Base-by-base conservation (phyloP, 1,140 invertebrate species). In the Drosophila jambulina region DNA sequence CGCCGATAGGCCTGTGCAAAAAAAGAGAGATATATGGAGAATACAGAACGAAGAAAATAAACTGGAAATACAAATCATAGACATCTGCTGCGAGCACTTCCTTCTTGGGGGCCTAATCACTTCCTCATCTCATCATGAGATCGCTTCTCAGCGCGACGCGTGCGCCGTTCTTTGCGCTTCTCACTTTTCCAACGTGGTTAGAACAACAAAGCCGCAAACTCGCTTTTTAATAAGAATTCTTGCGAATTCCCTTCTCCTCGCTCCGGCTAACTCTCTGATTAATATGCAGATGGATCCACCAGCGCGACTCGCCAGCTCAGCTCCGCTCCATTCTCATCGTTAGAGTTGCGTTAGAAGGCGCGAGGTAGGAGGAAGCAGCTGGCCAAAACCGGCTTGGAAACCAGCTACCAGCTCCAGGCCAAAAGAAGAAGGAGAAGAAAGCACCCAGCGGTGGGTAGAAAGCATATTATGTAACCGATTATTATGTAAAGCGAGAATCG, bases 211-310 rank as follows among this genome's bases (percentile, higher is more conserved):
- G 74, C 65, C 67, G 65, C 63, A 85, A 85, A 86, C 82, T 86
- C 82, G 82, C 82, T 86, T 86, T 86, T 86, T 86, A 87, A 86
- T 86, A 86, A 86, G 82, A 87, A 87, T 87, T 86, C 83, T 87
- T 86, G 83, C 83, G 75, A 86, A 86, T 86, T 82, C 82, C 80
- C 62, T 43, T 57, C 64, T 43, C 54, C 34, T 56, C 49, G 54
- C 40, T 40, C 38, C n/a, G 48, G 65, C 29, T 53, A n/a, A 36
- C 45, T 58, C 51, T 75, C 70, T 75, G 71, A 75, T 75, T 75
- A 75, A 75, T 75, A 75, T 75, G 71, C 71, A 75, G 71, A 75
- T 75, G 71, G 71, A 45, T 75, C 58, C 71, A 38, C 71, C 58
- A 45, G 58, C 51, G 53, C 59, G 70, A 25, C 62, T 58, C 38